These are phyloP conservation scores for Mythimna pallens DNA, from an alignment of 2,888 invertebrate genomes.

Conservation along the genomic window DNA sequence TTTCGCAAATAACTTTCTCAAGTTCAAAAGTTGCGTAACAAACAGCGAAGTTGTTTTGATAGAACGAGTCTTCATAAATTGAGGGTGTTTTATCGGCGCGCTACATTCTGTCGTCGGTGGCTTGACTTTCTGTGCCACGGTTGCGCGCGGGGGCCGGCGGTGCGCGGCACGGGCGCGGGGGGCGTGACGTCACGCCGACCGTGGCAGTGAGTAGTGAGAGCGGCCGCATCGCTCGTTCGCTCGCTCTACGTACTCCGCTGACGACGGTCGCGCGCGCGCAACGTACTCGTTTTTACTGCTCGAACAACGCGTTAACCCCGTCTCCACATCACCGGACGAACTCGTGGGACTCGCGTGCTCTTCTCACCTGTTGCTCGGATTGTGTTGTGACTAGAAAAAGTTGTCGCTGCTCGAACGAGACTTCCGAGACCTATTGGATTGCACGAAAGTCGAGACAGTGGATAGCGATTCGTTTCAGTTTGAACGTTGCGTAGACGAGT, in stretches of 20 bases:
- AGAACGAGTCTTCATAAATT: constrained; percentile 85
- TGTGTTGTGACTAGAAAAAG: constrained; percentile 82
- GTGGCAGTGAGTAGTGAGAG: constrained; percentile 90
- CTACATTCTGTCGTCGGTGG: constrained; percentile 86
- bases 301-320: constrained; percentile 79
- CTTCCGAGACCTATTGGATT: constrained; percentile 73
- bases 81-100: constrained; percentile 88
- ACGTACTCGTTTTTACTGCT: constrained; percentile 82
- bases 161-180: constrained; percentile 72
- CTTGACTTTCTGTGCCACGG: constrained; percentile 89
- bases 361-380: constrained; percentile 83
- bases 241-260: constrained; percentile 87
- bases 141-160: constrained; percentile 75
- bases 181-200: constrained; percentile 89
- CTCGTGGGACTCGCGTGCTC: constrained; percentile 79
- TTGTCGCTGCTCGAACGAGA: constrained; percentile 64
- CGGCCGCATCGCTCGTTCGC: constrained; percentile 86
- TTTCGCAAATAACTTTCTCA: constrained; percentile 74
- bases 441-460: constrained; percentile 77
- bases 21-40: constrained; percentile 84
- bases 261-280: constrained; percentile 88
- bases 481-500: constrained; percentile 80
- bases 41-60: constrained; percentile 84
- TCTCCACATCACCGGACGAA: constrained; percentile 76
- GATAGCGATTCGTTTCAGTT: constrained; percentile 82